Percentiles rank a stretch among this genome's conserved stretches.
These are phyloP conservation scores for Proterorhinus semilunaris DNA, from an alignment of 2,113 vertebrate species.

Conservation along the genomic window DNA sequence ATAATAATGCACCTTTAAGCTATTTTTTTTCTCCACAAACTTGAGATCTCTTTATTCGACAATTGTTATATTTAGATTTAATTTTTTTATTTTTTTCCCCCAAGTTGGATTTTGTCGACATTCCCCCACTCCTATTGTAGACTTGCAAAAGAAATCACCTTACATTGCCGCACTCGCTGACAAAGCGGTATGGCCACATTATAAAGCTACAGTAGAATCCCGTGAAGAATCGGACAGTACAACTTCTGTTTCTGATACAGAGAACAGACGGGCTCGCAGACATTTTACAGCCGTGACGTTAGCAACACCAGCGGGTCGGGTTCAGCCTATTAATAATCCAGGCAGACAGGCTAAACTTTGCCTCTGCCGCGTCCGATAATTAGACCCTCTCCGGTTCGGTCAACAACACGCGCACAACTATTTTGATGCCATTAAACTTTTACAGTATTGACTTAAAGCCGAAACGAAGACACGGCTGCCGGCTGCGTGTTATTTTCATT, in stretches of 20 bases:
- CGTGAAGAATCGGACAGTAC: neutral
- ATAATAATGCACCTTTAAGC: too few relatives aligned
- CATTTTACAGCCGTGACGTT: conserved; percentile 5
- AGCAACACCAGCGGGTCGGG: conserved; percentile 4
- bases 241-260: conserved; percentile 11
- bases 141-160: too few relatives aligned
- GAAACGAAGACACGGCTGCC: conserved; percentile 37
- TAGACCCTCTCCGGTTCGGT: neutral
- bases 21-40: too few relatives aligned
- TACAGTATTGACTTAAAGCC: conserved; percentile 9
- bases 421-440: conserved; percentile 10
- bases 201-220: neutral
- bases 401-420: neutral
- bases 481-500: conserved; percentile 42
- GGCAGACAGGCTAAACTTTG: conserved; percentile 1
- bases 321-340: conserved; percentile 8
- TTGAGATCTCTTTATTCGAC: too few relatives aligned
- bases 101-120: too few relatives aligned
- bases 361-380: neutral
- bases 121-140: too few relatives aligned
- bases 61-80: too few relatives aligned
- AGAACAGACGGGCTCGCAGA: neutral
- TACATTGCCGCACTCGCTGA: neutral
- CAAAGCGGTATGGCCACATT: neutral
- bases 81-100: too few relatives aligned